Conservation (phyloP, 2,797 vertebrate genomes). For the Anisognathus igniventris region DNA sequence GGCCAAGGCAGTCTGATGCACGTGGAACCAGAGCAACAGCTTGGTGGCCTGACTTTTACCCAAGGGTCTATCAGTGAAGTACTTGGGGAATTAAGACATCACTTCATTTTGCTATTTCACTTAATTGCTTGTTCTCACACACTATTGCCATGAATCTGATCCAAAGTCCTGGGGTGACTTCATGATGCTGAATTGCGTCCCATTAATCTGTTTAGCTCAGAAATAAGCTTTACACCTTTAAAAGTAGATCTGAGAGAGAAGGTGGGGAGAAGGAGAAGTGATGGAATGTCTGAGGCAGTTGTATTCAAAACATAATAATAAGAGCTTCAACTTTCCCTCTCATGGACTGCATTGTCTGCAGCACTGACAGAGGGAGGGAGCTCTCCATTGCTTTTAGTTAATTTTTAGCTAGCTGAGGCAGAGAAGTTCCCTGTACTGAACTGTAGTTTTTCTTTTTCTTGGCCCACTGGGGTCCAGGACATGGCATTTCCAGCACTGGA, state of each 20-base stretch:
- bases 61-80: not conserved
- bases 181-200: not conserved
- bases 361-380: not conserved
- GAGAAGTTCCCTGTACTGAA: not conserved
- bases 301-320: not conserved
- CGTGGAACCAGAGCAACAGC: accelerated
- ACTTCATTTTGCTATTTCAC: not conserved
- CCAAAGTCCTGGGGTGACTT: not conserved
- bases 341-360: not conserved
- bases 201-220: not conserved
- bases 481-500: not conserved
- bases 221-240: not conserved
- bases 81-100: not conserved
- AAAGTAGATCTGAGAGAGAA: not conserved
- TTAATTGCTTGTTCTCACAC: not conserved
- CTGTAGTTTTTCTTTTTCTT: not conserved
- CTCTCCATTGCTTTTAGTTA: not conserved
- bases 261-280: not conserved
- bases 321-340: not conserved
- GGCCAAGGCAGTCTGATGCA: not conserved
- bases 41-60: not conserved
- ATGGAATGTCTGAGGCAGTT: not conserved
- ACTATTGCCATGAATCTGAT: not conserved
- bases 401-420: not conserved
- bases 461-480: not conserved